Conservation (phyloP, 2,113 vertebrate species). For the Nothoprocta pentlandii region DNA sequence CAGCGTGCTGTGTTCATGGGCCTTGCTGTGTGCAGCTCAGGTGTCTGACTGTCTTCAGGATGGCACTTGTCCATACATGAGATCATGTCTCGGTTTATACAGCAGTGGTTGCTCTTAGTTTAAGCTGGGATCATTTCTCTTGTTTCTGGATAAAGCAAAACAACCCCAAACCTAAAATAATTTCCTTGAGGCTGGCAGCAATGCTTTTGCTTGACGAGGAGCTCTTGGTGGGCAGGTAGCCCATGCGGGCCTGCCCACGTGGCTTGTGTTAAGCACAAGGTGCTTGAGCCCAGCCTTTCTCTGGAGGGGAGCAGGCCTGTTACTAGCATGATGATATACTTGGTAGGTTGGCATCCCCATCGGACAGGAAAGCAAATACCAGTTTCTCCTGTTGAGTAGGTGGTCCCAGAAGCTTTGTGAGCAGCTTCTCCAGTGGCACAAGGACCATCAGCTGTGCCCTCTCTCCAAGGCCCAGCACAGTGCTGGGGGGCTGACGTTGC, state of each 20-base stretch:
- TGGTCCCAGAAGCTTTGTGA: neutral
- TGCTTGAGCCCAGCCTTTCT: neutral
- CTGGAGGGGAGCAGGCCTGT: neutral
- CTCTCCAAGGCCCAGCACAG: neutral
- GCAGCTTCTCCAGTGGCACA: neutral
- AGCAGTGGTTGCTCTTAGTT: neutral
- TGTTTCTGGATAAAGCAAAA: neutral
- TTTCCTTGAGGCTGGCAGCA: neutral
- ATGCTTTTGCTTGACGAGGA: rapidly evolving
- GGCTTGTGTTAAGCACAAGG: neutral
- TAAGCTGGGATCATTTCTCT: neutral
- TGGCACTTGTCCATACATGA: neutral
- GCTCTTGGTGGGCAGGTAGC: neutral
- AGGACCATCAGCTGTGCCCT: neutral
- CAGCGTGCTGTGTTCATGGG: neutral
- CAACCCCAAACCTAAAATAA: neutral
- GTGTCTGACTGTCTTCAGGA: neutral
- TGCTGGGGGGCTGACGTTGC: neutral
- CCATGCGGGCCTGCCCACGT: too few species aligned
- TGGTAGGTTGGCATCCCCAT: neutral
- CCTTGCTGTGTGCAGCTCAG: neutral
- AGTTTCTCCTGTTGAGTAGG: rapidly evolving
- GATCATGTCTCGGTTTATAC: neutral
- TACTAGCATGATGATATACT: neutral
- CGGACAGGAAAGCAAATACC: neutral